Conservation (phyloP, 2,888 invertebrate genomes). For the Biston betularia region DNA sequence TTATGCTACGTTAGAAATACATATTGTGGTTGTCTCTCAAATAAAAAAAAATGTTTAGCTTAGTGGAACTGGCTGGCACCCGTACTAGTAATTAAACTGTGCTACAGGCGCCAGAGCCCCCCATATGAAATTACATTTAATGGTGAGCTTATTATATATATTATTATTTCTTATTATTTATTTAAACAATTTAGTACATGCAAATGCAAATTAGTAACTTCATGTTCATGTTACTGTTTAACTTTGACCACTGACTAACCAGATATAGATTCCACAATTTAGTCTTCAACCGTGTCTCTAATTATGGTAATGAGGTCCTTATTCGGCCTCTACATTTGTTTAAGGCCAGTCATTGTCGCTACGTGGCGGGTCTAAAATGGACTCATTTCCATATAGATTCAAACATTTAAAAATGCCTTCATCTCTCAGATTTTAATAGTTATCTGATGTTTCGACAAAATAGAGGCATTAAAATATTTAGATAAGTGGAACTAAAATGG, state of each 20-base stretch:
- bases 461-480: slow-evolving; percentile 15
- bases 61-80: no score
- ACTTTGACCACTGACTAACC: slow-evolving; percentile 14
- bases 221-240: background rate
- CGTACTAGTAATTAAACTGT: no score
- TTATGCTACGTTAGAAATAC: no score
- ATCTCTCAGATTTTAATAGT: slow-evolving; percentile 50
- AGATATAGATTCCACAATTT: slow-evolving; percentile 31
- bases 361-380: slow-evolving; percentile 43
- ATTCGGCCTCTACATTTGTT: slow-evolving; percentile 46
- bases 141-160: no score
- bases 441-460: slow-evolving; percentile 42
- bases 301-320: slow-evolving; percentile 50
- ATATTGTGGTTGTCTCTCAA: no score
- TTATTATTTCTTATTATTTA: no score
- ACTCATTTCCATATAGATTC: slow-evolving; percentile 60
- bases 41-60: no score
- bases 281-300: slow-evolving; percentile 40
- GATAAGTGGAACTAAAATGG: slow-evolving; percentile 8
- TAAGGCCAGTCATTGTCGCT: slow-evolving; percentile 41
- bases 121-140: no score
- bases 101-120: no score
- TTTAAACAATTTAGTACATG: no score
- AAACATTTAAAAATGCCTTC: slow-evolving; percentile 47
- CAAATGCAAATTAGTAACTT: no score